Percentiles rank a stretch among this genome's conserved stretches.
Conservation (phyloP, 1,140 invertebrate genomes). For the Sarcophaga bullata region DNA sequence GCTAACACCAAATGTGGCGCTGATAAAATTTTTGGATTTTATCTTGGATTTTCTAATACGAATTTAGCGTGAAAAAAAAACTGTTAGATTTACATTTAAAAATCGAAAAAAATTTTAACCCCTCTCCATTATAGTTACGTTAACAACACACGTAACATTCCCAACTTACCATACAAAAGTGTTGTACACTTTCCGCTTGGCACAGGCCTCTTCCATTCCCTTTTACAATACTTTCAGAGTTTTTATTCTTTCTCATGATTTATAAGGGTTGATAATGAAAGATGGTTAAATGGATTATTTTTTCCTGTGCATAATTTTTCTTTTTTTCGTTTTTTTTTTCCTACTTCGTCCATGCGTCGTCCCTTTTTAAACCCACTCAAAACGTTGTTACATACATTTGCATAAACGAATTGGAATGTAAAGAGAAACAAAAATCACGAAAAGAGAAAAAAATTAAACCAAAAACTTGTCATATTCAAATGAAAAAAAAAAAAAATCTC, state of each 20-base stretch:
- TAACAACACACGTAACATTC: not conserved
- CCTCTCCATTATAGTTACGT: not conserved
- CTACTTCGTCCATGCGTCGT: no score
- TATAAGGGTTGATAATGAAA: conserved; percentile 26
- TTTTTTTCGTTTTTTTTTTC: not conserved
- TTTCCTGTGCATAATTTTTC: not conserved
- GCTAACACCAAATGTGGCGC: no score
- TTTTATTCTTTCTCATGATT: conserved; percentile 7
- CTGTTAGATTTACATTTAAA: no score
- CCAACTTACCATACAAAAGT: not conserved
- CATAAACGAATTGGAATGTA: not conserved
- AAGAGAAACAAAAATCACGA: not conserved
- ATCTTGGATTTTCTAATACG: no score
- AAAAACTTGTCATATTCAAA: conserved; percentile 9
- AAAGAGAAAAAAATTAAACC: not conserved
- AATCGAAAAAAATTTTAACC: not conserved
- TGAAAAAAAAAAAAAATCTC: not conserved
- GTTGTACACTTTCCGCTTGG: not conserved
- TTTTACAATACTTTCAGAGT: no score
- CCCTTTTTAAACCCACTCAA: not conserved
- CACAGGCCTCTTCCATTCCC: no score
- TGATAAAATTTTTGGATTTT: no score
- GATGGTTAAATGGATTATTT: conserved; percentile 25
- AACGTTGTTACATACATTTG: conserved; percentile 18
- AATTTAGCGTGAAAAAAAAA: no score